A percentile compares a stretch with the other conserved stretches of the same genome.
Conservation (phyloP, 2,888 invertebrate species). For the Nowickia ferox region DNA sequence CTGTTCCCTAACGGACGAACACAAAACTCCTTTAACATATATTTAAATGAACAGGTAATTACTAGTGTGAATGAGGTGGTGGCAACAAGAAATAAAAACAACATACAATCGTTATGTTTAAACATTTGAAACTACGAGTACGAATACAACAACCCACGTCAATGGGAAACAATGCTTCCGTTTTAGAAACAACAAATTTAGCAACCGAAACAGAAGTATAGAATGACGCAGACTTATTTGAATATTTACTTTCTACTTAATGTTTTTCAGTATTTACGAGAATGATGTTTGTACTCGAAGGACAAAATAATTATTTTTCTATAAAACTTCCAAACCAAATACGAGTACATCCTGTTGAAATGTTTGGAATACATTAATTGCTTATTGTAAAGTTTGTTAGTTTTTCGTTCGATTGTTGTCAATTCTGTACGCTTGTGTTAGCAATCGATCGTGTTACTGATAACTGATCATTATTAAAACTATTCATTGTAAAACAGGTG, state of each 20-base stretch:
- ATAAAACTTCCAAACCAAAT: conserved; percentile 4
- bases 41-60: conserved; percentile 61
- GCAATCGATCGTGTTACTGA: conserved; percentile 73
- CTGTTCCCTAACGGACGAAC: conserved; percentile 8
- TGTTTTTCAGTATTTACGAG: not conserved
- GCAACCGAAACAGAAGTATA: conserved; percentile 8
- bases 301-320: conserved; percentile 24
- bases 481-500: conserved; percentile 63
- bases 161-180: conserved; percentile 63
- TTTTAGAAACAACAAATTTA: conserved; percentile 43
- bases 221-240: conserved; percentile 14
- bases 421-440: conserved; percentile 42
- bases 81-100: conserved; percentile 14
- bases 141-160: conserved; percentile 27
- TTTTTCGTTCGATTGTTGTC: conserved; percentile 14
- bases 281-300: conserved; percentile 7
- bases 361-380: conserved; percentile 13
- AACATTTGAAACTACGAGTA: conserved; percentile 19
- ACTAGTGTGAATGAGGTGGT: conserved; percentile 36
- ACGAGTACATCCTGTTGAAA: conserved; percentile 61
- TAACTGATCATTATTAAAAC: conserved; percentile 72
- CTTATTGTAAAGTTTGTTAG: conserved; percentile 12
- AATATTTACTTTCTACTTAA: conserved; percentile 17
- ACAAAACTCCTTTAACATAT: conserved; percentile 51
- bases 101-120: conserved; percentile 27